Percentiles rank a stretch among this genome's conserved stretches.
phyloP scores from a whole-genome alignment of 2,888 invertebrate genomes.

The Xylota segnis region DNA sequence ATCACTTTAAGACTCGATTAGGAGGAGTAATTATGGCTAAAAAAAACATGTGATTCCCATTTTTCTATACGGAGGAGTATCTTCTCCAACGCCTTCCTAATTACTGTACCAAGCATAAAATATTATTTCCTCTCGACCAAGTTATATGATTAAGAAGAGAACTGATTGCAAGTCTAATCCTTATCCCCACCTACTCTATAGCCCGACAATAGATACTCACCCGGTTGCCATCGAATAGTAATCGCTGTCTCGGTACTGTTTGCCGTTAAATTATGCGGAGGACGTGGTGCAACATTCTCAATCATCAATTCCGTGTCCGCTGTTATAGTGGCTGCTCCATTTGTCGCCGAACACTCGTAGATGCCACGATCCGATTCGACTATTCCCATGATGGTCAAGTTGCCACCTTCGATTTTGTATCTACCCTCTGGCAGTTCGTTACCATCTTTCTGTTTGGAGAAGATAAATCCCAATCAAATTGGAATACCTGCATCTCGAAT shows the following conservation, averaged over 20 bases:
- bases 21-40: too few species aligned
- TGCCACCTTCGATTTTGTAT: slow-evolving; percentile 89
- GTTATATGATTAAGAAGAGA: too few species aligned
- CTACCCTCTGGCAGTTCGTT: slow-evolving; percentile 89
- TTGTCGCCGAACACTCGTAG: slow-evolving; percentile 93
- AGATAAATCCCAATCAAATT: slow-evolving; percentile 76
- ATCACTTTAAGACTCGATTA: too few species aligned
- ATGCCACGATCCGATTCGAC: slow-evolving; percentile 94
- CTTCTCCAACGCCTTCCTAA: too few species aligned
- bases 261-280: slow-evolving; percentile 94
- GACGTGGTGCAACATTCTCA: slow-evolving; percentile 94
- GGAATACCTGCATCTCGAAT: slow-evolving; percentile 55
- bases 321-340: slow-evolving; percentile 94
- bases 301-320: slow-evolving; percentile 92
- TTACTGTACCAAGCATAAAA: too few species aligned
- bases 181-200: too few species aligned
- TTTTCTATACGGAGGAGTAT: too few species aligned
- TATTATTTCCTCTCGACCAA: too few species aligned
- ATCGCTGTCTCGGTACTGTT: slow-evolving; percentile 89
- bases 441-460: slow-evolving; percentile 89
- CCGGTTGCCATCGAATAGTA: slow-evolving; percentile 92
- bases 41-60: too few species aligned
- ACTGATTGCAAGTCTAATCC: background rate
- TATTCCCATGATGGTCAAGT: slow-evolving; percentile 93
- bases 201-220: slow-evolving; percentile 79